Conservation (phyloP, 2,797 vertebrate species). For the Neosilurus mollespiculum region DNA sequence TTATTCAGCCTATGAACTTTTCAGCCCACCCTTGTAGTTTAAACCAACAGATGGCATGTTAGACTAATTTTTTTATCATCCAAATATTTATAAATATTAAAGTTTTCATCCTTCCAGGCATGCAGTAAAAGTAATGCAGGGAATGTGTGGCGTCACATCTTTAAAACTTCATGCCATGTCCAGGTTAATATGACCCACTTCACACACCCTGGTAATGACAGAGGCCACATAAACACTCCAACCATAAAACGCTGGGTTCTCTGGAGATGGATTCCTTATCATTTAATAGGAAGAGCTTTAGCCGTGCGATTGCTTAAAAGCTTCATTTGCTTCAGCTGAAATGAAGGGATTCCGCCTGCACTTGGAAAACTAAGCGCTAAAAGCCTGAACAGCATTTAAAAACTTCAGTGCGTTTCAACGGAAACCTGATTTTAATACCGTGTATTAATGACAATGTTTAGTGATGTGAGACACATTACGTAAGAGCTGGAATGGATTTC, state of each 20-base stretch:
- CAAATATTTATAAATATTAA: not conserved
- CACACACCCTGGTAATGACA: not conserved
- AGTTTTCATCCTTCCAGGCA: not conserved
- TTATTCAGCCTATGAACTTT: no score
- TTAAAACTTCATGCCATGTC: not conserved
- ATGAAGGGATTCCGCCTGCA: conserved; percentile 2
- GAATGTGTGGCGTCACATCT: not conserved
- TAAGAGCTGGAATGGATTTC: not conserved
- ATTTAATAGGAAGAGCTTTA: conserved; percentile 57
- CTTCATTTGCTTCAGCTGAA: conserved; percentile 32
- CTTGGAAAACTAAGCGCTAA: not conserved
- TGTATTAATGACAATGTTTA: not conserved
- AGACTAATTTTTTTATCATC: not conserved
- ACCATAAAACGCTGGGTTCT: not conserved
- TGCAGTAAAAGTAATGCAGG: not conserved
- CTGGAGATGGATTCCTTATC: conserved; percentile 53
- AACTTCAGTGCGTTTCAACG: not conserved
- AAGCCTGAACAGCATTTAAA: conserved; percentile 6
- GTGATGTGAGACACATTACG: not conserved
- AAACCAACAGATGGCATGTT: not conserved
- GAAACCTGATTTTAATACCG: not conserved
- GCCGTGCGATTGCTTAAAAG: conserved; percentile 31
- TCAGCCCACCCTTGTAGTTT: no score
- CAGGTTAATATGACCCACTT: not conserved
- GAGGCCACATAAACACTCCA: not conserved